Conservation (phyloP, 2,113 vertebrate species). For the Elachura formosa region DNA sequence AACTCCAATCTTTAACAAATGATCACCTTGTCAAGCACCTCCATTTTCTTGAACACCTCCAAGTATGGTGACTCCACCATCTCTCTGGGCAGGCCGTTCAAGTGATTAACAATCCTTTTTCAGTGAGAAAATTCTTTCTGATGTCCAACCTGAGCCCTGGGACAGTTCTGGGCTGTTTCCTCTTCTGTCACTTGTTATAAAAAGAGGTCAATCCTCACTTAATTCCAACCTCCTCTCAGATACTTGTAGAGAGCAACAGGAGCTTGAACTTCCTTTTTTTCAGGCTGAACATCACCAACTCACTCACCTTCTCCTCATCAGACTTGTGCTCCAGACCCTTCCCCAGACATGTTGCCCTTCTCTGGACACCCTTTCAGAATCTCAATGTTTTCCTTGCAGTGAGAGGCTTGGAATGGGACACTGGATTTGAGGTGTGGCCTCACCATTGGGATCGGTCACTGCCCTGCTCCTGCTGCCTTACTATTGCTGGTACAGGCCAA, state of each 20-base stretch:
- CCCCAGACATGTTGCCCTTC: background rate
- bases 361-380: background rate
- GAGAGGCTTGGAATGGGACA: background rate
- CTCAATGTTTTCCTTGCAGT: background rate
- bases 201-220: accelerated
- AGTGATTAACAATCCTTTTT: background rate
- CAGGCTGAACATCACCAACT: background rate
- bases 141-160: background rate
- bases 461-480: background rate
- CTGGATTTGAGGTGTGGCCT: accelerated
- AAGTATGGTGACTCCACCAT: no score
- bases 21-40: background rate
- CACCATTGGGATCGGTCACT: accelerated
- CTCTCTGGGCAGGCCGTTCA: background rate
- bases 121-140: background rate
- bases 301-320: background rate
- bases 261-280: background rate
- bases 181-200: background rate
- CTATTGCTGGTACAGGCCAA: accelerated
- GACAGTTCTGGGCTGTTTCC: background rate
- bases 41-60: background rate
- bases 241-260: background rate
- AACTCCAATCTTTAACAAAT: background rate
- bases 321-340: background rate
- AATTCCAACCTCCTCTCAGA: background rate